Conservation (phyloP, 2,113 vertebrate genomes). For the Cathartes aura region DNA sequence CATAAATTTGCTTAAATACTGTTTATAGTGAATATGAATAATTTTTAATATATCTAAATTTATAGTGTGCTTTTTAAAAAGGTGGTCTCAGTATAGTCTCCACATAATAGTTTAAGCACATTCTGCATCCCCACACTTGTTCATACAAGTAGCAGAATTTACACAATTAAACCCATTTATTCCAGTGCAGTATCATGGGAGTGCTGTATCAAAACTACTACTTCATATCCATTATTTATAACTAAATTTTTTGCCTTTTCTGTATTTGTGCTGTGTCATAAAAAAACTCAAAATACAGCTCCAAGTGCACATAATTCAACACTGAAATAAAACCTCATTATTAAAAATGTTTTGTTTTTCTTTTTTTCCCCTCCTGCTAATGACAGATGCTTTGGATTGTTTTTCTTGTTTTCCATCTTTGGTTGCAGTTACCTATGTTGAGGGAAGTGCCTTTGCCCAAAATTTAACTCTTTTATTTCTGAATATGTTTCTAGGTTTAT, state of each 20-base stretch:
- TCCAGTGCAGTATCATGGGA: neutral
- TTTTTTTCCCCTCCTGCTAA: neutral
- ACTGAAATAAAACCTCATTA: neutral
- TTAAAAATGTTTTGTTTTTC: neutral
- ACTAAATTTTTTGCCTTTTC: neutral
- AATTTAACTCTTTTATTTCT: neutral
- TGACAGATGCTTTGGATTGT: neutral
- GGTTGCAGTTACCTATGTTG: neutral
- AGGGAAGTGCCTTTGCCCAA: neutral
- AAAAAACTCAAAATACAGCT: neutral
- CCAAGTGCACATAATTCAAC: neutral
- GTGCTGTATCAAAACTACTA: neutral
- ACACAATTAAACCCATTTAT: neutral
- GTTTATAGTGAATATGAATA: neutral
- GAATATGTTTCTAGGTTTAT: neutral
- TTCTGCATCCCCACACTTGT: neutral
- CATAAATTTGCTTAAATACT: neutral
- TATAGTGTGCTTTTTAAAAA: neutral
- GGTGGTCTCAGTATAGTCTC: neutral
- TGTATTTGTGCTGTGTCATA: neutral
- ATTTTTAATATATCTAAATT: neutral
- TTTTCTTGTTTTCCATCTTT: neutral
- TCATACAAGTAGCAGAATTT: neutral
- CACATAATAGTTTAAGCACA: neutral
- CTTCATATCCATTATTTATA: neutral